A percentile compares a stretch with the other conserved stretches of the same genome.
phyloP scores from a whole-genome alignment of 2,888 invertebrate species.

The Eupeodes luniger region DNA sequence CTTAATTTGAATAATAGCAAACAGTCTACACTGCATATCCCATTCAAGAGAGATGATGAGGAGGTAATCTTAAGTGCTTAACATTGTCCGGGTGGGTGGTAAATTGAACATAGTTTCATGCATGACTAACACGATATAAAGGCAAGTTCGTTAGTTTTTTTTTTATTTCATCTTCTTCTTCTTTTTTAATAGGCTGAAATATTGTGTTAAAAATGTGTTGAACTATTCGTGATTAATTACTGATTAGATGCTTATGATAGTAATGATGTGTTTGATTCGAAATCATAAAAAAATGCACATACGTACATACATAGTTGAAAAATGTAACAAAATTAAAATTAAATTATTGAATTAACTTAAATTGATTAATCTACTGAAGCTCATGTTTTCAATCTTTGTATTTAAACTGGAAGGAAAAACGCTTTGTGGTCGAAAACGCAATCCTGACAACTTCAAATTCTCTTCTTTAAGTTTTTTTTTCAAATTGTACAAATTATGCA shows the following conservation, averaged over 20 bases:
- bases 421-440: no score
- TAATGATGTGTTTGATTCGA: not conserved
- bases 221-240: slow-evolving; percentile 12
- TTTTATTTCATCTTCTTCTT: not conserved
- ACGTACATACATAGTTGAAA: no score
- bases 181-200: slow-evolving; percentile 2
- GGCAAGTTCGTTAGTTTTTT: not conserved
- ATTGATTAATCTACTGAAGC: no score
- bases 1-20: slow-evolving; percentile 43
- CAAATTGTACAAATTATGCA: no score
- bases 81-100: slow-evolving; percentile 36
- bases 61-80: slow-evolving; percentile 48
- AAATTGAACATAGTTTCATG: not conserved
- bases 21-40: slow-evolving; percentile 34
- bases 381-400: no score
- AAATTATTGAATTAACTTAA: no score
- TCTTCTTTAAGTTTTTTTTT: no score
- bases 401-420: no score
- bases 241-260: not conserved
- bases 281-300: not conserved
- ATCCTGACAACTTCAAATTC: no score
- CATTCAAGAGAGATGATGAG: not conserved
- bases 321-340: no score
- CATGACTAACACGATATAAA: slow-evolving; percentile 43
- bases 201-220: slow-evolving; percentile 5